These are phyloP conservation scores for Cariama cristata DNA, from an alignment of 2,113 vertebrate species.

Conservation along the genomic window DNA sequence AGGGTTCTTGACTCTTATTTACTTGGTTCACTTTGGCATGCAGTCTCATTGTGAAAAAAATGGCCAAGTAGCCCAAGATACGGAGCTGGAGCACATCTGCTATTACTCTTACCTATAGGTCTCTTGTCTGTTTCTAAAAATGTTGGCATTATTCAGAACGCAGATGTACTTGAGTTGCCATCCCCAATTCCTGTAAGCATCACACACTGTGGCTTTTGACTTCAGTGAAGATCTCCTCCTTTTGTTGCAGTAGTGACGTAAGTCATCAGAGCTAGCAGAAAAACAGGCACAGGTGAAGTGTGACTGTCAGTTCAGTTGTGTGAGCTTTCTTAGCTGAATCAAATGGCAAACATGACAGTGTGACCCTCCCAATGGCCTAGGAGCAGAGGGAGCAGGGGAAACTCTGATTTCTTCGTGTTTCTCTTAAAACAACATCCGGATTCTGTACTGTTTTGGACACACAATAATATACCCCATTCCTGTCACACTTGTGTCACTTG, in stretches of 20 bases:
- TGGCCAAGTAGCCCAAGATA: neutral
- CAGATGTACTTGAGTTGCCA: neutral
- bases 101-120: neutral
- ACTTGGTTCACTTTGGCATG: neutral
- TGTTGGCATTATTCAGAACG: neutral
- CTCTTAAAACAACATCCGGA: neutral
- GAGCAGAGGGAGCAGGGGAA: neutral
- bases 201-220: accelerated
- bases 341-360: neutral
- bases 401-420: neutral
- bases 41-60: neutral
- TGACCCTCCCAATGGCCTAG: accelerated
- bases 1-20: neutral
- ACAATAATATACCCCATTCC: neutral
- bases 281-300: neutral
- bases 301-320: neutral
- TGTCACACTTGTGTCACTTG: neutral
- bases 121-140: neutral
- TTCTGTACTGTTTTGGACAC: neutral
- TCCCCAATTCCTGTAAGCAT: neutral
- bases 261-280: neutral
- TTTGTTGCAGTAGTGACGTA: neutral
- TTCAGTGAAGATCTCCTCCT: neutral
- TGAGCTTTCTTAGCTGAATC: neutral
- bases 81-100: neutral